phyloP scores from a whole-genome alignment of 2,888 invertebrate species.

The Galeruca laticollis region DNA sequence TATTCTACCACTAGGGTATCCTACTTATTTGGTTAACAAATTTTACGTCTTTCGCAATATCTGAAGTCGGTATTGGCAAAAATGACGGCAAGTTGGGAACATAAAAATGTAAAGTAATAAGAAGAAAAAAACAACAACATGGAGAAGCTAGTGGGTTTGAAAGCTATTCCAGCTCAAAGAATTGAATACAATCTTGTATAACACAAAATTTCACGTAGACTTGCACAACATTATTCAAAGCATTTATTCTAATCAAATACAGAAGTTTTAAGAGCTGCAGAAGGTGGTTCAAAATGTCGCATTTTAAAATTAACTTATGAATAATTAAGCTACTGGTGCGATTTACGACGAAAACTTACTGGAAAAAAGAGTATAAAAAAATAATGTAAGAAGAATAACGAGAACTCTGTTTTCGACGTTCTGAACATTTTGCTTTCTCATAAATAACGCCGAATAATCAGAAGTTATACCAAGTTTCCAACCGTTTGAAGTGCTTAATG shows the following conservation, averaged over 20 bases:
- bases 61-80: constrained; percentile 10
- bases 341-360: constrained; percentile 30
- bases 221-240: not conserved
- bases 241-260: not conserved
- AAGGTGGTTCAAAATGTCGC: not conserved
- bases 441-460: constrained; percentile 26
- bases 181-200: too few relatives aligned
- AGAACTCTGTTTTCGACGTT: constrained; percentile 19
- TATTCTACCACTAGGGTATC: constrained; percentile 5
- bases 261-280: not conserved
- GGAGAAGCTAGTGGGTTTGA: not conserved
- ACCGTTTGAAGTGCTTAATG: constrained; percentile 18
- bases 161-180: too few relatives aligned
- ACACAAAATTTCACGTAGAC: too few relatives aligned
- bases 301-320: not conserved
- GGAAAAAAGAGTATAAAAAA: constrained; percentile 21
- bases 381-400: constrained; percentile 25
- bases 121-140: not conserved
- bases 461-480: constrained; percentile 20
- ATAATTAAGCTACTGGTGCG: constrained; percentile 16
- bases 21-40: constrained; percentile 24
- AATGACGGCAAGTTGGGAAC: not conserved
- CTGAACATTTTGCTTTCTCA: constrained; percentile 20
- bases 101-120: not conserved
- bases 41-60: constrained; percentile 6